Evolutionary conservation across 2,113 vertebrate species (phyloP).

Genomic region (Terrapene triunguis): DNA sequence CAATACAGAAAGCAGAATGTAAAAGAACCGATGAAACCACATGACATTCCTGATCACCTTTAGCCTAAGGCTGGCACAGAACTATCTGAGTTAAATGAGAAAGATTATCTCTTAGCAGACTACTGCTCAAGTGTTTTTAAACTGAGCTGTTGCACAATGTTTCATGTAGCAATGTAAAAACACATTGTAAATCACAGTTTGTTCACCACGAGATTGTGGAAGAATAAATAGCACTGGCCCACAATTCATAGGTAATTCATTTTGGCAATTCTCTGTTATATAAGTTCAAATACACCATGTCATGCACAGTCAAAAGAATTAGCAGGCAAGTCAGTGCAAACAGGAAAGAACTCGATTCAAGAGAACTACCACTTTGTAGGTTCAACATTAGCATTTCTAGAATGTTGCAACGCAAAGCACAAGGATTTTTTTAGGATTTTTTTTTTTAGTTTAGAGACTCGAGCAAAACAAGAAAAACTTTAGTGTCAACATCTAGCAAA

Average conservation of each 20-base stretch:
- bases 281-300: background rate
- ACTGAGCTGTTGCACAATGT: background rate
- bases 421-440: too few relatives aligned
- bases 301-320: background rate
- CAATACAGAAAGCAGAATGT: background rate
- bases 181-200: background rate
- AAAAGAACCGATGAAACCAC: background rate
- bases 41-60: constrained; percentile 1
- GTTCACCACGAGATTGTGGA: background rate
- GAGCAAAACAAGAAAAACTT: background rate
- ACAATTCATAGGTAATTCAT: background rate
- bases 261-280: background rate
- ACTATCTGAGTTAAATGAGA: background rate
- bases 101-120: background rate
- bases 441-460: background rate
- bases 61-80: background rate
- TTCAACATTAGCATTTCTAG: background rate
- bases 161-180: background rate
- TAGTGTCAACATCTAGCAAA: background rate
- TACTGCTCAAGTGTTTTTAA: background rate
- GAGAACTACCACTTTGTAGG: background rate
- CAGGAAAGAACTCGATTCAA: background rate
- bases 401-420: rapidly evolving
- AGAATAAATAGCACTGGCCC: background rate
- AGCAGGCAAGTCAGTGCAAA: rapidly evolving